These are phyloP conservation scores for Danio jaintianensis DNA, from an alignment of 2,797 vertebrate genomes.

Conservation along the genomic window DNA sequence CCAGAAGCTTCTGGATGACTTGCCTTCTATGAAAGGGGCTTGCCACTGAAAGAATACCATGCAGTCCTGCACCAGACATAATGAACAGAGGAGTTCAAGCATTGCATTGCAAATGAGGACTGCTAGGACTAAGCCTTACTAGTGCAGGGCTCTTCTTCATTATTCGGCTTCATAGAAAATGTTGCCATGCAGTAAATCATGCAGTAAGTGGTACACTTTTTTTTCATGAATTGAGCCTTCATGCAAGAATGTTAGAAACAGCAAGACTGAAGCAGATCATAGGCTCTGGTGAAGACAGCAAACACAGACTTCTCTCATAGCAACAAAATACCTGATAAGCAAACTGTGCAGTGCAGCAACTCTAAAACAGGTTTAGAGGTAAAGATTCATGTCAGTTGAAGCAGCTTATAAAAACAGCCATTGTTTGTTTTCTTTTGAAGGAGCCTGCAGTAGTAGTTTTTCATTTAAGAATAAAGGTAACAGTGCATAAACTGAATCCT, in stretches of 20 bases:
- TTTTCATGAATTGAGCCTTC: slow-evolving; percentile 7
- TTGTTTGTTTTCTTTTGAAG: background rate
- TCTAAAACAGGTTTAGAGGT: slow-evolving; percentile 59
- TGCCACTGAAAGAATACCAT: slow-evolving; percentile 66
- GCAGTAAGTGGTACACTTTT: slow-evolving; percentile 17
- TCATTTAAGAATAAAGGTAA: slow-evolving; percentile 31
- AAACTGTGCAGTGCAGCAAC: slow-evolving; percentile 59
- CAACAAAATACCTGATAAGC: slow-evolving; percentile 49
- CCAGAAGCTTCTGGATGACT: slow-evolving; percentile 77
- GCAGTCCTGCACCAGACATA: slow-evolving; percentile 78
- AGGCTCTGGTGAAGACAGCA: slow-evolving; percentile 56
- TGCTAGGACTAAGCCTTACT: slow-evolving; percentile 9
- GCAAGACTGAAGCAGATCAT: slow-evolving; percentile 61
- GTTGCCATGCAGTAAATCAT: slow-evolving; percentile 37
- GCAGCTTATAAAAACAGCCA: slow-evolving; percentile 54
- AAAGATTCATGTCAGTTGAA: slow-evolving; percentile 63
- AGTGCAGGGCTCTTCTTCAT: slow-evolving; percentile 12
- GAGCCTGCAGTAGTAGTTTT: background rate
- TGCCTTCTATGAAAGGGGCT: slow-evolving; percentile 71
- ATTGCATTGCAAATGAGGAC: slow-evolving; percentile 48
- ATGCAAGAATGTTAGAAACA: slow-evolving; percentile 60
- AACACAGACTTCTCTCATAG: slow-evolving; percentile 63
- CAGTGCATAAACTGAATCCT: background rate
- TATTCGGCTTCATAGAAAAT: slow-evolving; percentile 17
- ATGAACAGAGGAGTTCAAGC: slow-evolving; percentile 70